Base-by-base conservation (phyloP, 2,113 vertebrate species). In the Acanthochromis polyacanthus region DNA sequence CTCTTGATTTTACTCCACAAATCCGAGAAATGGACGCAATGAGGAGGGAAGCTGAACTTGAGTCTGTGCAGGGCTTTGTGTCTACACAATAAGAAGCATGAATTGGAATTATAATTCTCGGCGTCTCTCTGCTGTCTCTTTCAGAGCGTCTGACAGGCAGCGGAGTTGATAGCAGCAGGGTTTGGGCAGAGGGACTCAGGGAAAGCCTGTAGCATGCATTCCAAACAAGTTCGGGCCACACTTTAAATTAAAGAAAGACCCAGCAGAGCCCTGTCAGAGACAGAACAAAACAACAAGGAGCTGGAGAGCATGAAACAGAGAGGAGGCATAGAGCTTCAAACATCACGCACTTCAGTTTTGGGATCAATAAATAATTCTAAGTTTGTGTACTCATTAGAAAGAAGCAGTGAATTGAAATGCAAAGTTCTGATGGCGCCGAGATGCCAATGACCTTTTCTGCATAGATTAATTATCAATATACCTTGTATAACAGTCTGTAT, bases 141-240 rank as follows among this genome's bases (percentile, higher is more conserved):
- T 28, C 75, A 67, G 78, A 68, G 62, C 28, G 81, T 72, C 84
- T 86, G 78, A 82, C 82, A 78, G 77, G 74, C 76, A 61, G 75
- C 28, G 5, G 76, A 51, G 77, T 59, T 73, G 82, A 86, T 69
- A 65, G 71, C 75, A 72, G 81, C 79, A n/a, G 69, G 74, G 67
- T 71, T 81, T 40, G 63, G 50, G 74, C 72, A 36, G 75, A 74
- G 46, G 36, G 73, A 67, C 62, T 80, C 22, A 4, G 79, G 52
- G 75, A 81, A 63, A 79, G 84, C 68, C 75, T 81, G 71, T 59
- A 74, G 68, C 86, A 56, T 83, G 81, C 81, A 91, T 88, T 77
- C 71, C 61, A 85, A 88, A 86, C 83, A 60, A 84, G 71, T 52
- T 12, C 43, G 10, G 63, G 77, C 75, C 67, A 38, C 50, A 38